phyloP scores from a whole-genome alignment of 64 coral and sea anemone genomes.

The Hydrozoanthus tunicans region DNA sequence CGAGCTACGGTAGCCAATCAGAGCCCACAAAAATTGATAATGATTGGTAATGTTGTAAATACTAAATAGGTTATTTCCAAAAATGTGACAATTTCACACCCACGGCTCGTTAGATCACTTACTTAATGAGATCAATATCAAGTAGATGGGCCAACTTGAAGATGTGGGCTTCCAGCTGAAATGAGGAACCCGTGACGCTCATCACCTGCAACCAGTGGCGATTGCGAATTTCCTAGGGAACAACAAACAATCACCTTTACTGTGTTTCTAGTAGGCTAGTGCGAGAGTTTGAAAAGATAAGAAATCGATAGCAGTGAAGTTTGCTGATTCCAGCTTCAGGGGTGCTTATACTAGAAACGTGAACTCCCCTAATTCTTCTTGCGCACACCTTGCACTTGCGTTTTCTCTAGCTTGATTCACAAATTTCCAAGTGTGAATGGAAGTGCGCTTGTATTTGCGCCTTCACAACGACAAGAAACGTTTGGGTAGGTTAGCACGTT shows the following conservation, averaged over 20 bases:
- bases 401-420: too few relatives aligned
- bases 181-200: slow-evolving; percentile 98
- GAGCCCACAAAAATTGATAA: too few relatives aligned
- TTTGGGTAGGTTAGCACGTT: too few relatives aligned
- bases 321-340: neutral
- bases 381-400: too few relatives aligned
- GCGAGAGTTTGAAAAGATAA: neutral
- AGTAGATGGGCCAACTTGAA: slow-evolving; percentile 93
- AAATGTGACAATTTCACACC: neutral
- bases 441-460: too few relatives aligned
- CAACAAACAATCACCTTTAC: neutral
- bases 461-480: too few relatives aligned
- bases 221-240: slow-evolving; percentile 95
- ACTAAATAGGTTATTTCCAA: neutral
- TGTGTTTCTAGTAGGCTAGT: neutral
- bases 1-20: too few relatives aligned
- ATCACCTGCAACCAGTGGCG: slow-evolving; percentile 99
- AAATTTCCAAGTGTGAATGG: too few relatives aligned
- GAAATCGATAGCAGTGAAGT: neutral
- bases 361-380: too few relatives aligned
- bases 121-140: slow-evolving; percentile 93
- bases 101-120: slow-evolving; percentile 3
- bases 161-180: slow-evolving; percentile 98
- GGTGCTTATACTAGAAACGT: neutral
- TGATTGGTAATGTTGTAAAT: too few relatives aligned